Conservation (phyloP, 2,797 vertebrate species). For the Ispidina lecontei region DNA sequence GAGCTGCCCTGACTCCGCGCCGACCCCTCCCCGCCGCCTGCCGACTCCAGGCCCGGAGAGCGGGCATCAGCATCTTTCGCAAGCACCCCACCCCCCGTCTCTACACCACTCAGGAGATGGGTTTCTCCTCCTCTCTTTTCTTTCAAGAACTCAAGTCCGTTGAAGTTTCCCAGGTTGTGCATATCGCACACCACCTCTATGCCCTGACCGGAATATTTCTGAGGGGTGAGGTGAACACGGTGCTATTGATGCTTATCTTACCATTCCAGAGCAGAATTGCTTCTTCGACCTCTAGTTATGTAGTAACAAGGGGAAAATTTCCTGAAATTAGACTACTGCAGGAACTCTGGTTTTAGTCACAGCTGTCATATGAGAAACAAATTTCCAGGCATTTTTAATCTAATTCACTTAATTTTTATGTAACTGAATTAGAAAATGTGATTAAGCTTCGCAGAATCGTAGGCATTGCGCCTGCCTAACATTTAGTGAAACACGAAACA, state of each 20-base stretch:
- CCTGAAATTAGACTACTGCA: conserved; percentile 88
- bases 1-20: no score
- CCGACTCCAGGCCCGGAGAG: background rate
- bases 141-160: background rate
- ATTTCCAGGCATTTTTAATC: conserved; percentile 88
- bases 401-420: conserved; percentile 93
- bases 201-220: background rate
- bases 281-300: conserved; percentile 76
- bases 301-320: conserved; percentile 86
- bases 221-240: background rate
- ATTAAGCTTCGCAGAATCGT: conserved; percentile 81
- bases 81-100: background rate
- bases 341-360: conserved; percentile 93
- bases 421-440: conserved; percentile 89
- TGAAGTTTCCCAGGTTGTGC: background rate
- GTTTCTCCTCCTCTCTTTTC: background rate
- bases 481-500: conserved; percentile 60
- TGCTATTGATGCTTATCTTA: conserved; percentile 26
- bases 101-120: background rate
- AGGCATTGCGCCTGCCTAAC: conserved; percentile 53
- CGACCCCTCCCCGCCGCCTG: no score
- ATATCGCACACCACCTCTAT: background rate
- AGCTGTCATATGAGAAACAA: conserved; percentile 89
- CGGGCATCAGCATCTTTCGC: background rate
- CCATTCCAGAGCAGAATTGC: conserved; percentile 50